phyloP scores from a whole-genome alignment of 2,888 invertebrate genomes.

The Anagyrus pseudococci region DNA sequence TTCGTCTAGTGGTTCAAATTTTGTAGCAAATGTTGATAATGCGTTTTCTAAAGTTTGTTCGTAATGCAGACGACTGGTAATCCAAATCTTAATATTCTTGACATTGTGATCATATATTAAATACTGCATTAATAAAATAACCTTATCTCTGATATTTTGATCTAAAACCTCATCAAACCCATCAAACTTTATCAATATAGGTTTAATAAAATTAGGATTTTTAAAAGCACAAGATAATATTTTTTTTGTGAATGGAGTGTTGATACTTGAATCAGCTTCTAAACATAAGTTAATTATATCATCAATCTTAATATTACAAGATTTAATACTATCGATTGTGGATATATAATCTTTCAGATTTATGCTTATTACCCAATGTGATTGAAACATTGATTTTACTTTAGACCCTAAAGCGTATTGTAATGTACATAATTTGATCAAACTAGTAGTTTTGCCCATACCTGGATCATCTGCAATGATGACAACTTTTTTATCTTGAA shows the following conservation, averaged over 20 bases:
- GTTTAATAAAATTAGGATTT: neutral
- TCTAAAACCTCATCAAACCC: neutral
- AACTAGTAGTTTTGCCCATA: neutral
- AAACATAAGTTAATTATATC: too few relatives aligned
- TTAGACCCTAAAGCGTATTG: neutral
- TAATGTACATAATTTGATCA: neutral
- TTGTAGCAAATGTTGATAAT: neutral
- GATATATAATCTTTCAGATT: neutral
- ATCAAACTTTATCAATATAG: neutral
- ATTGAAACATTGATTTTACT: neutral
- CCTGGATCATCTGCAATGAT: slow-evolving; percentile 2
- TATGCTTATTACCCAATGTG: neutral
- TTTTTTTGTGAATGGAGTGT: neutral
- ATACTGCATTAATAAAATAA: neutral
- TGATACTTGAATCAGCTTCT: too few relatives aligned
- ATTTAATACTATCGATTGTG: neutral
- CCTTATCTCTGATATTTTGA: neutral
- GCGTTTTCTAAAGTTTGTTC: neutral
- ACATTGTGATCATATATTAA: neutral
- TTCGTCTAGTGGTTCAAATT: slow-evolving; percentile 1
- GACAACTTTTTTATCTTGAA: neutral
- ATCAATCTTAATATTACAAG: neutral
- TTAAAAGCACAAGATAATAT: neutral
- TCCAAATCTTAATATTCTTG: neutral
- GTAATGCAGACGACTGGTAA: neutral